These are phyloP conservation scores for Smittia sp. DNA, from an alignment of 2,888 invertebrate species.

Conservation along the genomic window DNA sequence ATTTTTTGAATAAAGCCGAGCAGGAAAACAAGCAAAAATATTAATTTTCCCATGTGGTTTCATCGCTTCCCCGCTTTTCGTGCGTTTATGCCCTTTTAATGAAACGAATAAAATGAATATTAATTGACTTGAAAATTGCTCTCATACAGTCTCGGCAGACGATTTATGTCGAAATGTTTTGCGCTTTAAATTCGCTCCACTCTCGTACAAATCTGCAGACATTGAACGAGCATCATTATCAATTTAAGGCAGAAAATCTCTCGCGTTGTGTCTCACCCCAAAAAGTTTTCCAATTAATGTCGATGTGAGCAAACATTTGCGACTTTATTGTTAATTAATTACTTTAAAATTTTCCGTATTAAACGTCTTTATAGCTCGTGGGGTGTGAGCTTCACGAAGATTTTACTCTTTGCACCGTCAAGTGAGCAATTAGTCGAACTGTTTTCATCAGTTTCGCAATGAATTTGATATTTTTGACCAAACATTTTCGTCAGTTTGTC, in stretches of 20 bases:
- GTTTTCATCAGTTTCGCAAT: too few relatives aligned
- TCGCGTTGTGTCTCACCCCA: not conserved
- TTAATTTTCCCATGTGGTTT: slow-evolving; percentile 25
- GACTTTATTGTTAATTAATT: not conserved
- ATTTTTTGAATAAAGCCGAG: not conserved
- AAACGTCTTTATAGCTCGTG: too few relatives aligned
- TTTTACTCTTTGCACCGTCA: too few relatives aligned
- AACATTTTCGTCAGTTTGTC: too few relatives aligned
- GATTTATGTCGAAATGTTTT: slow-evolving; percentile 31
- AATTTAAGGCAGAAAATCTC: not conserved
- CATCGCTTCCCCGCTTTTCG: not conserved
- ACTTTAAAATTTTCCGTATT: not conserved
- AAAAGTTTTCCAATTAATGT: too few relatives aligned
- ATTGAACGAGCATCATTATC: too few relatives aligned
- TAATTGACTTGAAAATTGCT: slow-evolving; percentile 38
- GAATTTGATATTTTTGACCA: too few relatives aligned
- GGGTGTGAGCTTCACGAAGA: too few relatives aligned
- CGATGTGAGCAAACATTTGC: not conserved
- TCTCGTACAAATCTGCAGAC: too few relatives aligned
- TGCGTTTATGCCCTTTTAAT: slow-evolving; percentile 35
- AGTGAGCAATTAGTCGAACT: too few relatives aligned
- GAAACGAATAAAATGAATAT: slow-evolving; percentile 36
- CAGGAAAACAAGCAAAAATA: not conserved
- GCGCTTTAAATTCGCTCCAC: too few relatives aligned
- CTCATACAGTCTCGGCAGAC: slow-evolving; percentile 14